Base-by-base conservation (phyloP, 2,888 invertebrate species). In the Luperina testacea region DNA sequence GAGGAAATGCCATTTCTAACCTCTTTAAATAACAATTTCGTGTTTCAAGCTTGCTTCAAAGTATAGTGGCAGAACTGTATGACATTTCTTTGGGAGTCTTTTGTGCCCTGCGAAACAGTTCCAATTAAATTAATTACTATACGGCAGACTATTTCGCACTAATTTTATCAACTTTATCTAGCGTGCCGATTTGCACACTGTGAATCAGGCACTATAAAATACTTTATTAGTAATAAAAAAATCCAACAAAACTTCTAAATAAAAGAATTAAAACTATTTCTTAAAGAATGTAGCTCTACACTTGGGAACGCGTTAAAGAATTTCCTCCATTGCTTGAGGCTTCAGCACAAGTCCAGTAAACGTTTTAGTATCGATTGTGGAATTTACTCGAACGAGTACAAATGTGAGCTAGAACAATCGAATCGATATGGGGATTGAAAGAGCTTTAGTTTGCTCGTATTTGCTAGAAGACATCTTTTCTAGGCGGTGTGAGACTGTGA, bases 301-400 rank as follows among this genome's bases (percentile, higher is more conserved):
- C 77, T 75, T 53, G 45, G 53, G 53, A 77, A 78, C 71, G 77
- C 64, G 86, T 77, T 75, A 77, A 82, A 82, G 80, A 82, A 86
- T 87, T 82, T 77, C 68, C 69, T 80, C 72, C 53, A 63, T 48
- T 48, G 73, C 73, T 57, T 17, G 69, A 74, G 70, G 75, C 61
- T 63, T 76, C 27, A 42, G 53, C 38, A 45, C 38, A 24, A 65
- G 69, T 70, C 75, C 69, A 67, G 79, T 78, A 77, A 85, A 75
- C 80, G 77, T 71, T 80, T 85, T 75, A 72, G 78, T 82, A 85
- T 80, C 63, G 88, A 80, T 87, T 78, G 53, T 38, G 72, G 75
- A 86, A 80, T 87, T 77, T 64, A 68, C 69, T 69, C 69, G 78
- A 65, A 73, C 61, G 67, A 69, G 75, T 73, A 83, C 64, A 75